phyloP scores from a whole-genome alignment of 2,797 vertebrate genomes.

The Macropus fuliginosus region DNA sequence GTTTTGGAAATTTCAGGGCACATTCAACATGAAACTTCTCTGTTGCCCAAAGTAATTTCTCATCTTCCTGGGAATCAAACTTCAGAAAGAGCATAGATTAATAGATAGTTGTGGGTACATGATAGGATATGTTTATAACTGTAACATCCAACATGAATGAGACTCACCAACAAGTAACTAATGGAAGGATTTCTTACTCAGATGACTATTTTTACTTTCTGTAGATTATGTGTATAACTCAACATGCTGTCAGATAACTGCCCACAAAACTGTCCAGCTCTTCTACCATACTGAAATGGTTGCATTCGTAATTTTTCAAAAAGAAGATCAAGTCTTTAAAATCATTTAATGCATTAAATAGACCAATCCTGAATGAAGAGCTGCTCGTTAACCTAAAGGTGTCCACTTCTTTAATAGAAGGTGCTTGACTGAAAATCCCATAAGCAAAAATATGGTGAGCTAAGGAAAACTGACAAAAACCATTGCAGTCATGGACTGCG shows the following conservation, averaged over 20 bases:
- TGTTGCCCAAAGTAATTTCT: constrained; percentile 92
- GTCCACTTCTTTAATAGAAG: neutral
- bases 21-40: constrained; percentile 92
- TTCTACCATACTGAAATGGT: neutral
- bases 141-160: neutral
- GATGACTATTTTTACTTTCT: neutral
- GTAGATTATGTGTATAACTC: neutral
- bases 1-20: constrained; percentile 86
- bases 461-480: neutral
- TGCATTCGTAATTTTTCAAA: constrained; percentile 23
- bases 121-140: neutral
- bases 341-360: constrained; percentile 14
- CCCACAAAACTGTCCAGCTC: neutral
- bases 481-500: neutral
- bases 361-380: neutral
- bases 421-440: neutral
- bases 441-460: neutral
- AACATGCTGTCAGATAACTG: neutral
- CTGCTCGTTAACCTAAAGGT: neutral
- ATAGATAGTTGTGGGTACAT: constrained; percentile 37
- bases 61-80: constrained; percentile 96
- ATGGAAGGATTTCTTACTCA: neutral
- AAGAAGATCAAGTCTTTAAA: constrained; percentile 1
- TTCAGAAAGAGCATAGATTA: constrained; percentile 81
- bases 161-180: neutral